phyloP scores from a whole-genome alignment of 2,113 vertebrate species.

The Zosterops hypoxanthus region DNA sequence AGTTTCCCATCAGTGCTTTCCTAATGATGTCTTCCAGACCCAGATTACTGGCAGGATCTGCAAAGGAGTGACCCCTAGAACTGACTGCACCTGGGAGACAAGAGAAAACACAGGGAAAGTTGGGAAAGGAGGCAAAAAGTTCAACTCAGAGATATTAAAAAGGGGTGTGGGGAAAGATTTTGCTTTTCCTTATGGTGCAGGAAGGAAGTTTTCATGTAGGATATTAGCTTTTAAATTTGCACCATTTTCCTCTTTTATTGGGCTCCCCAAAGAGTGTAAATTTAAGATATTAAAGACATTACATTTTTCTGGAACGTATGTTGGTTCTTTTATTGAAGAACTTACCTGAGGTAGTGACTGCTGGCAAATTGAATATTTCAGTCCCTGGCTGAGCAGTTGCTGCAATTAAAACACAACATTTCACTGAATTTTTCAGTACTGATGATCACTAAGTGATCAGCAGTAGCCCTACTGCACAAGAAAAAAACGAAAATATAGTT shows the following conservation, averaged over 20 bases:
- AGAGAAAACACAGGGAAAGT: conserved; percentile 19
- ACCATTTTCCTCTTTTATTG: background rate
- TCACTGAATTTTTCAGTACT: background rate
- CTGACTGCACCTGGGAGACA: conserved; percentile 86
- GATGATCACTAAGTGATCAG: background rate
- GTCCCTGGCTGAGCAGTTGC: conserved; percentile 96
- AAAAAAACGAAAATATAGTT: background rate
- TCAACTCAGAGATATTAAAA: background rate
- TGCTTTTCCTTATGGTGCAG: background rate
- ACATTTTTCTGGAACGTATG: background rate
- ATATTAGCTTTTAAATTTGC: background rate
- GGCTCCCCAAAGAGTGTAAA: background rate
- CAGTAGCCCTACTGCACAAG: background rate
- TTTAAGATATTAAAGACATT: background rate
- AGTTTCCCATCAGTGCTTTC: conserved; percentile 96
- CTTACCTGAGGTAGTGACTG: conserved; percentile 94
- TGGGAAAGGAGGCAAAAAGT: background rate
- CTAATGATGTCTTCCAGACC: conserved; percentile 98
- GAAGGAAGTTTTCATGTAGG: background rate
- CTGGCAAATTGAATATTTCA: conserved; percentile 98
- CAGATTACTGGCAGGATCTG: conserved; percentile 94
- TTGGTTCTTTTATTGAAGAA: background rate
- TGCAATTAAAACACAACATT: conserved; percentile 69
- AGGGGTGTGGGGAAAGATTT: background rate
- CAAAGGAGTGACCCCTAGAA: conserved; percentile 91